Base-by-base conservation (phyloP, 2,888 invertebrate genomes). In the Acrobasis repandana region DNA sequence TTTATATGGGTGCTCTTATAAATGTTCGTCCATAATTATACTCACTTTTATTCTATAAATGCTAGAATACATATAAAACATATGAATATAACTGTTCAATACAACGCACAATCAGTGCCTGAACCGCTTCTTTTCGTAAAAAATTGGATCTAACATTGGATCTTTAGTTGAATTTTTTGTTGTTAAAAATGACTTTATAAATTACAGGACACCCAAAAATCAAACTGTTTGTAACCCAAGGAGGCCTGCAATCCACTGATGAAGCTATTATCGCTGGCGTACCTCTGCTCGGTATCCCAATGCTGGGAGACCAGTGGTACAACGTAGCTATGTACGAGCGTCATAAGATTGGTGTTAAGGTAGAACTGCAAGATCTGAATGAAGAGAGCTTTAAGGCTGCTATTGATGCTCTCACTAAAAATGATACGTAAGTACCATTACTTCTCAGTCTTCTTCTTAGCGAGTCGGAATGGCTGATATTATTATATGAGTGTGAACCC, bases 181-280 rank as follows among this genome's bases (percentile, higher is more conserved):
- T 6, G 2, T 20, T 20, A 20, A 20, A 28, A 28, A 8, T 28
- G 6, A 28, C 28, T 1, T 28, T 28, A 28, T 50, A 11, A 14
- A 4, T 72, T 76, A 5, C 67, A 85, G 84, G 68, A 49, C 92
- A 93, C 74, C 83, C 85, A 11, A 93, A 93, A 56, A 63, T 93
- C 0, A 93, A 92, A 64, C 63, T 90, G 0, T 93, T 93, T 50
- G 80, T 93, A 49, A 90, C 88, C 0, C 93, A 93, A 83, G 88
- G 86, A 57, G 93, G 93, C 1, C 64, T 91, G 1, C 92, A 92
- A 65, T 92, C 92, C 0, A 82, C 88, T 1, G 90, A 91, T 56
- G 92, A 93, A 71, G 81, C 91, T 0, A 84, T 93, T 14, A 70
- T 74, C 9, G 85, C 86, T 11, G 83, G 83, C 43, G 85, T 90